These are phyloP conservation scores for Equus przewalskii DNA, from an alignment of 2,113 vertebrate species.

Conservation along the genomic window DNA sequence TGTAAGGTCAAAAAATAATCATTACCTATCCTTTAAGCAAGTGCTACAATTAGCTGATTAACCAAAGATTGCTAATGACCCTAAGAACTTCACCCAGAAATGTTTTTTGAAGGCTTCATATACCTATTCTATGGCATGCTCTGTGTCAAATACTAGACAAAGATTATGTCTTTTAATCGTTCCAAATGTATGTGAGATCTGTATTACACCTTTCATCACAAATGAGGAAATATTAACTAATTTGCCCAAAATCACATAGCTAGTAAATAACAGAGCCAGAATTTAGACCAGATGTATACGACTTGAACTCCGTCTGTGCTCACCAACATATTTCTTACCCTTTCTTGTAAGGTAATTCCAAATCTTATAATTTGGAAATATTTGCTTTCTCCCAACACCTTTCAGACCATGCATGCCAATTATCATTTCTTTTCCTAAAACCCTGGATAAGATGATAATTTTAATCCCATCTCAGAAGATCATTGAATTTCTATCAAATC, in stretches of 20 bases:
- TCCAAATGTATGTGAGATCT: background rate
- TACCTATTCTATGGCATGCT: background rate
- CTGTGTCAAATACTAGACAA: background rate
- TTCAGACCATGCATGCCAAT: background rate
- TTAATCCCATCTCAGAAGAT: background rate
- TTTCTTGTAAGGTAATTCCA: background rate
- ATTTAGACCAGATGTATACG: background rate
- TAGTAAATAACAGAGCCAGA: background rate
- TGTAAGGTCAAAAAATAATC: constrained; percentile 51
- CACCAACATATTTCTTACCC: background rate
- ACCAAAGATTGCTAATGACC: background rate
- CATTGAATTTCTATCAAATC: background rate
- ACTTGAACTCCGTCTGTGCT: background rate
- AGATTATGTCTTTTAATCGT: background rate
- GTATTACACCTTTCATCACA: background rate
- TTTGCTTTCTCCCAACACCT: background rate
- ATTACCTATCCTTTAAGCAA: background rate
- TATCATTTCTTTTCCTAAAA: constrained; percentile 22
- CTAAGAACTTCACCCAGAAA: background rate
- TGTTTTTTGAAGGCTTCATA: background rate
- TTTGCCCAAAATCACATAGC: background rate
- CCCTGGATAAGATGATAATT: background rate
- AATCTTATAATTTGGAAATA: background rate
- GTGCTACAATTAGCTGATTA: constrained; percentile 11
- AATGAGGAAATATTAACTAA: constrained; percentile 8